These are phyloP conservation scores for Pheucticus melanocephalus DNA, from an alignment of 2,113 vertebrate genomes.

Conservation along the genomic window DNA sequence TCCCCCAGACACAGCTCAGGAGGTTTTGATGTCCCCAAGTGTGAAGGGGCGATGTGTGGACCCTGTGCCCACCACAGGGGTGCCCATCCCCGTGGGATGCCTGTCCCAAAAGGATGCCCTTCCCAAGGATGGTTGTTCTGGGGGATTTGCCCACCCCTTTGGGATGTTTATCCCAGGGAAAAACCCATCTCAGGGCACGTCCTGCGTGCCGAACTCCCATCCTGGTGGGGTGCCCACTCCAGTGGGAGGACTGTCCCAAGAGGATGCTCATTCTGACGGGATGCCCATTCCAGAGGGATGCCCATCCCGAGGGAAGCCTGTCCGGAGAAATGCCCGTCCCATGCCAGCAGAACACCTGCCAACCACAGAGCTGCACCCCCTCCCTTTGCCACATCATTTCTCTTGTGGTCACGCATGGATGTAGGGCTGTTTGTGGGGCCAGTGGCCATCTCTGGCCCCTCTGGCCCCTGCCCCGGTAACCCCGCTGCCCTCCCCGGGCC, in stretches of 20 bases:
- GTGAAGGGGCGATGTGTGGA: rapidly evolving
- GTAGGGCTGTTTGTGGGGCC: background rate
- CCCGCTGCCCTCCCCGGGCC: background rate
- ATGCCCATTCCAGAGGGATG: background rate
- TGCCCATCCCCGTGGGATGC: rapidly evolving
- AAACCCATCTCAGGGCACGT: background rate
- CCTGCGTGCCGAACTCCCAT: background rate
- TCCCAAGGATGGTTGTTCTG: background rate
- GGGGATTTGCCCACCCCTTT: too few species aligned
- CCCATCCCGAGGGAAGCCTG: rapidly evolving
- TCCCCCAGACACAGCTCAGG: background rate
- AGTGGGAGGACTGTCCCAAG: background rate
- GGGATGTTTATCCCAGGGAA: background rate
- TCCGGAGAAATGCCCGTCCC: rapidly evolving
- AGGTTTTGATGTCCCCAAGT: rapidly evolving
- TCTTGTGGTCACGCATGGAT: background rate
- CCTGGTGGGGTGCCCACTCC: rapidly evolving
- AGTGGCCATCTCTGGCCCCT: background rate
- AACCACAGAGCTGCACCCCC: rapidly evolving
- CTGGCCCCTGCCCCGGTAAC: background rate
- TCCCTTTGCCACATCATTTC: background rate
- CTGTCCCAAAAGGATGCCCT: background rate
- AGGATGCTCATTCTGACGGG: rapidly evolving
- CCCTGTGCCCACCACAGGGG: rapidly evolving
- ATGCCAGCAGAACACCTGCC: background rate